Base-by-base conservation (phyloP, 2,797 vertebrate genomes). In the Esox masquinongy region DNA sequence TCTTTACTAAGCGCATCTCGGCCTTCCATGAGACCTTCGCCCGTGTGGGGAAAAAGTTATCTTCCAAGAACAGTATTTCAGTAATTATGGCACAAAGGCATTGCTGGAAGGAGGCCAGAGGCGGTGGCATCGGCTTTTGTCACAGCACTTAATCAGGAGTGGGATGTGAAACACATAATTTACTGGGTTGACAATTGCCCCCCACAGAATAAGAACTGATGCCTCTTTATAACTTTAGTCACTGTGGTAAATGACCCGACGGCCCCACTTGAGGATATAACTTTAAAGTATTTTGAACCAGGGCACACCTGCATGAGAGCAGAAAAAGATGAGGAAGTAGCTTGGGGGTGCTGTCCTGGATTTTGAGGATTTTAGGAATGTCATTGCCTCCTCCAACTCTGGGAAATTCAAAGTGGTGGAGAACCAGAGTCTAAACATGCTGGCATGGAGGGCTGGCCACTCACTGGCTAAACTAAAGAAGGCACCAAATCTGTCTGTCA, bases 391-490 rank as follows among this genome's bases (percentile, higher is more conserved):
- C 51, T 53, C 51, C 17, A 15, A 53, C 51, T 53, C 51, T 53
- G 51, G 51, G 51, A 53, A 53, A 19, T 5, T 53, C 12, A 19
- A 53, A 5, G 51, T 53, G 51, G n/a, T n/a, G n/a, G n/a, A n/a
- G n/a, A n/a, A n/a, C n/a, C n/a, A n/a, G 51, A 53, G 51, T 53
- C 5, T 3, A 53, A 19, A 53, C 12, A 53, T 53, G 5, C 51
- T 53, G 51, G 51, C 12, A 53, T 53, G 51, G 51, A 14, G 51
- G 17, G 51, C 61, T n/a, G 17, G 61, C 3, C 61, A 64, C 61
- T n/a, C 61, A n/a, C 1, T 64, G n/a, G n/a, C 61, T n/a, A 64
- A 64, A 24, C 61, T 64, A n/a, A 64, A 64, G n/a, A 64, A n/a
- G n/a, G 2, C 61, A n/a, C 61, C 61, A 64, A n/a, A 64, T 24